phyloP scores from a whole-genome alignment of 1,140 invertebrate genomes.

The Drosophila santomea region DNA sequence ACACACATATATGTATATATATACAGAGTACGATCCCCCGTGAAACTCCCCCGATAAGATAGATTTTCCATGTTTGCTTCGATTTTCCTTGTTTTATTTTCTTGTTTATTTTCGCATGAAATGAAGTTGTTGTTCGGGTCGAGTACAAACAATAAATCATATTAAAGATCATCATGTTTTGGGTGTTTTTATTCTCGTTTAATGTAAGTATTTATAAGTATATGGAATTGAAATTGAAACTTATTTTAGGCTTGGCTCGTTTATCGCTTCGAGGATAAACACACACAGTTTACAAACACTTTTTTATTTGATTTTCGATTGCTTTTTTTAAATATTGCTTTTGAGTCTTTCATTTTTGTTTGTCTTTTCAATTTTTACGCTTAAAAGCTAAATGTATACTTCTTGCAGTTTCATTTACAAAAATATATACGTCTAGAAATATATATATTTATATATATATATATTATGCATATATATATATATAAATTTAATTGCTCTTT shows the following conservation, averaged over 20 bases:
- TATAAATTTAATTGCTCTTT: constrained; percentile 52
- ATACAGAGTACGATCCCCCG: background rate
- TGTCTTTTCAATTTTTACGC: constrained; percentile 46
- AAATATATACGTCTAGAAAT: constrained; percentile 48
- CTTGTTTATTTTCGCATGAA: constrained; percentile 54
- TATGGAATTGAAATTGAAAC: constrained; percentile 55
- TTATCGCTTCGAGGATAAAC: constrained; percentile 21
- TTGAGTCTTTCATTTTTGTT: constrained; percentile 80
- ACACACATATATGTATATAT: background rate
- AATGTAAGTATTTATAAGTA: constrained; percentile 53
- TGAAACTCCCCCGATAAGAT: constrained; percentile 22
- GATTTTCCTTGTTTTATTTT: constrained; percentile 41
- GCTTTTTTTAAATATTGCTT: constrained; percentile 71
- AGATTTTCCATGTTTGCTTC: constrained; percentile 31
- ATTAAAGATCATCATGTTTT: constrained; percentile 47
- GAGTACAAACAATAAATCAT: constrained; percentile 51
- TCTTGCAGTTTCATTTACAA: constrained; percentile 34
- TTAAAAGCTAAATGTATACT: constrained; percentile 44
- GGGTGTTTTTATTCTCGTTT: constrained; percentile 34
- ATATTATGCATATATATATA: constrained; percentile 29
- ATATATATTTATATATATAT: constrained; percentile 35
- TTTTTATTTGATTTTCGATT: constrained; percentile 48
- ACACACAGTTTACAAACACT: constrained; percentile 38
- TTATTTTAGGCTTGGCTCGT: constrained; percentile 43
- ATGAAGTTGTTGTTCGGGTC: constrained; percentile 49